Percentiles rank a stretch among this genome's conserved stretches.
Conservation (phyloP, 1,140 invertebrate genomes). For the Tetramorium alpestre region DNA sequence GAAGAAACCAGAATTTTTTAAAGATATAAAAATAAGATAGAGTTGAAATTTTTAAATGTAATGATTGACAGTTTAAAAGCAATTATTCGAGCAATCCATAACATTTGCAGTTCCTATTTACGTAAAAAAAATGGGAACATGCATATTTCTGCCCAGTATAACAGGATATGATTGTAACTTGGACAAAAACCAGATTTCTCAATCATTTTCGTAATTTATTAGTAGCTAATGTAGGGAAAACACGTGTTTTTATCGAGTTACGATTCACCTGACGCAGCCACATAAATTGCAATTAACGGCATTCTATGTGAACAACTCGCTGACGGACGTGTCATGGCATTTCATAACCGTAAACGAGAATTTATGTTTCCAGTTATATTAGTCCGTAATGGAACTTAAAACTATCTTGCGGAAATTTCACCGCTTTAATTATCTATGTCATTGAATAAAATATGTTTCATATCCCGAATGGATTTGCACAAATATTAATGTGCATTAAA, state of each 20-base stretch:
- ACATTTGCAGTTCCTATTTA: background rate
- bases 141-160: background rate
- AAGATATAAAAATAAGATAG: conserved; percentile 2
- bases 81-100: background rate
- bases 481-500: background rate
- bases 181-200: background rate
- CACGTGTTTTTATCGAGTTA: conserved; percentile 22
- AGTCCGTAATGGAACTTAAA: conserved; percentile 11
- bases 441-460: conserved; percentile 17
- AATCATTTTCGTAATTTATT: conserved; percentile 7
- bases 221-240: conserved; percentile 2
- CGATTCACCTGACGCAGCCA: conserved; percentile 25
- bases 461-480: background rate
- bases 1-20: background rate
- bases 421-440: background rate
- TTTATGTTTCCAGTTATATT: conserved; percentile 30
- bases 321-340: background rate
- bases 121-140: background rate
- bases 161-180: background rate
- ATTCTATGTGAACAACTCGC: background rate
- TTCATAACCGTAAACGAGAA: conserved; percentile 18
- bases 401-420: background rate
- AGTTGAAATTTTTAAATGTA: background rate
- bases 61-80: background rate
- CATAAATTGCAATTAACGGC: conserved; percentile 41